phyloP scores from a whole-genome alignment of 2,797 vertebrate genomes.

The Trachops cirrhosus region DNA sequence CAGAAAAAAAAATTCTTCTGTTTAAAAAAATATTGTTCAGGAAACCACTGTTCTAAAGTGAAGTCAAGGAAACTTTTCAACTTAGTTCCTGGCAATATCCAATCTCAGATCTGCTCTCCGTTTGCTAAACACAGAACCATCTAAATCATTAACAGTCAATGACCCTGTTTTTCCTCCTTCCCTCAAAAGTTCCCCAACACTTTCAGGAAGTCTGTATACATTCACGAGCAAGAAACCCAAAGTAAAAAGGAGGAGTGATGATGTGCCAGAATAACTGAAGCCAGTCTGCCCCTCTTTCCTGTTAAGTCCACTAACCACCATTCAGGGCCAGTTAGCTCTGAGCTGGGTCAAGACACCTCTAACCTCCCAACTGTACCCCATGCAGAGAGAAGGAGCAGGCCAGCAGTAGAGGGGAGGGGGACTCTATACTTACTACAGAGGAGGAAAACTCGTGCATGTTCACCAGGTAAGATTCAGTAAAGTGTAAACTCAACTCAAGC shows the following conservation, averaged over 20 bases:
- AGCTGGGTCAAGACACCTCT: background rate
- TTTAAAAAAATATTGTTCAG: background rate
- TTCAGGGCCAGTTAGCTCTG: background rate
- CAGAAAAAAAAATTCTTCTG: background rate
- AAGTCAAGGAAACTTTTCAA: background rate
- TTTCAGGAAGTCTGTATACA: background rate
- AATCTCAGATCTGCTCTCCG: background rate
- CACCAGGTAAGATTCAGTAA: background rate
- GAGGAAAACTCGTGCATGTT: background rate
- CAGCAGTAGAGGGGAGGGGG: too few species aligned
- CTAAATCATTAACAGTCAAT: background rate
- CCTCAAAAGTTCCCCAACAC: background rate
- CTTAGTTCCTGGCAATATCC: background rate
- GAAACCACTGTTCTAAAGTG: background rate
- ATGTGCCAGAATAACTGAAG: background rate
- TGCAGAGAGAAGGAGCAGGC: background rate
- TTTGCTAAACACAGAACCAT: background rate
- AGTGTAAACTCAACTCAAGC: background rate
- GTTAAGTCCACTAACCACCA: background rate
- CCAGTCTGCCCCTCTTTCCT: too few species aligned
- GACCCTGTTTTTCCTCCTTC: background rate
- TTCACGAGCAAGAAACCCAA: conserved; percentile 25
- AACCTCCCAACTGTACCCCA: background rate
- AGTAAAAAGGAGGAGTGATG: background rate
- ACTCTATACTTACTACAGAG: background rate